Evolutionary conservation across 2,113 vertebrate genomes (phyloP), one percentile per base, ranked within the genome.

Genomic region (Cryptotis parvus): DNA sequence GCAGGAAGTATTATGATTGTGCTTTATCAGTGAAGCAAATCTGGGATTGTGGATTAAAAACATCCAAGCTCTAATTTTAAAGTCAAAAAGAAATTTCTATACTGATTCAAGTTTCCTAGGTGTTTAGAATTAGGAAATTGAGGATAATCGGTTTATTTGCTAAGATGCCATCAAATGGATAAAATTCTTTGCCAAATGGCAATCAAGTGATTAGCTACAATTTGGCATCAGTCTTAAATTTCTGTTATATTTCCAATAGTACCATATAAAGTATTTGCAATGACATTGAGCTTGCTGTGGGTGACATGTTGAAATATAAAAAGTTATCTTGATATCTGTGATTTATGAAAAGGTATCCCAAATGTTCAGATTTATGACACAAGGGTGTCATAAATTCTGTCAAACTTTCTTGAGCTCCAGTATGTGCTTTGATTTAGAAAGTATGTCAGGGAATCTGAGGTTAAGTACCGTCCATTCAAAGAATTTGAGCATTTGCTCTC

Each of bases 101-200:
- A 89, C 82, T 87, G 87, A 95, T 84, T 14, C 39, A 91, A 70
- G 66, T 85, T 93, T 96, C 91, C 87, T 92, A 92, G 72, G 87
- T 89, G 15, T 87, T 89, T 55, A 91, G 72, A 92, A 95, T 95
- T 95, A 89, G 92, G 74, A 96, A 91, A 93, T 87, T 89, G 78
- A 79, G 95, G 78, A 81, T 76, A 89, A 93, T 94, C 74, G 79
- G 66, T 69, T 65, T 49, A 35, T 52, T 74, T 76, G 6, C 65
- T 72, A 78, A 43, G 61, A 58, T 61, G 83, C 24, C 82, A 87
- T 73, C 16, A 81, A 84, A 75, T 76, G 78, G 84, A 76, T 74
- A 15, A 78, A 91, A 82, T 90, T 52, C 74, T 93, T 94, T 93
- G 92, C 95, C 95, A 97, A 95, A 94, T 88, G 89, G 87, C 81